These are phyloP conservation scores for Adelognathus sp. DNA, from an alignment of 2,888 invertebrate genomes.

Conservation along the genomic window DNA sequence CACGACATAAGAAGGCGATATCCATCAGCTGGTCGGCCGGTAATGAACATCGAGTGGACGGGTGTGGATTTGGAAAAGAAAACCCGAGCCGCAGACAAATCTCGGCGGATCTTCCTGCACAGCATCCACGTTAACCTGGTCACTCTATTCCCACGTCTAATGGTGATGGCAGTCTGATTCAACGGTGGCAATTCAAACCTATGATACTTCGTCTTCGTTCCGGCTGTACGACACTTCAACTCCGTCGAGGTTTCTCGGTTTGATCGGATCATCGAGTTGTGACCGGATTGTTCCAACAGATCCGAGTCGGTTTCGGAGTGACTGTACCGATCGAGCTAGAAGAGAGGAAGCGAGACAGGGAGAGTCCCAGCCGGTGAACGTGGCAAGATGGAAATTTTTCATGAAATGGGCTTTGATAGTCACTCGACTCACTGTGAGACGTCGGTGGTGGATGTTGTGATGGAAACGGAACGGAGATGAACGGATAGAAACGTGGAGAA, in stretches of 20 bases:
- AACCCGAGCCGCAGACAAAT: constrained; percentile 15
- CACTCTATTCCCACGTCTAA: constrained; percentile 45
- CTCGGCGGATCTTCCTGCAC: constrained; percentile 21
- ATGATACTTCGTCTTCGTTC: constrained; percentile 59
- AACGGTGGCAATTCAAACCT: constrained; percentile 54
- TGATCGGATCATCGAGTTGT: constrained; percentile 57
- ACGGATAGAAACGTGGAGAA: constrained; percentile 37
- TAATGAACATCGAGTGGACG: constrained; percentile 30
- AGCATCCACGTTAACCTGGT: constrained; percentile 33
- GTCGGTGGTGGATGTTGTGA: constrained; percentile 25
- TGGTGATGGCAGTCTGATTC: constrained; percentile 47
- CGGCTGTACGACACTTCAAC: not conserved
- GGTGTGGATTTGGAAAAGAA: constrained; percentile 17
- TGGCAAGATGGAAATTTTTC: constrained; percentile 15
- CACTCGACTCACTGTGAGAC: constrained; percentile 34
- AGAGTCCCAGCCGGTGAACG: no score
- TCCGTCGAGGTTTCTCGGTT: constrained; percentile 15
- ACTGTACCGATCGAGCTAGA: constrained; percentile 24
- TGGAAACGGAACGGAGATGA: constrained; percentile 44
- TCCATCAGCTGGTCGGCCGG: constrained; percentile 14
- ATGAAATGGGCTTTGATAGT: constrained; percentile 49
- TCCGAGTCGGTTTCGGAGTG: constrained; percentile 35
- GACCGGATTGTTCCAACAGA: constrained; percentile 49
- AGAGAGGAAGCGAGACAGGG: constrained; percentile 5
- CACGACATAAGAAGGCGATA: constrained; percentile 1